A percentile compares a stretch with the other conserved stretches of the same genome.
These are phyloP conservation scores for Pentalonia nigronervosa DNA, from an alignment of 1,140 invertebrate species.

Conservation along the genomic window DNA sequence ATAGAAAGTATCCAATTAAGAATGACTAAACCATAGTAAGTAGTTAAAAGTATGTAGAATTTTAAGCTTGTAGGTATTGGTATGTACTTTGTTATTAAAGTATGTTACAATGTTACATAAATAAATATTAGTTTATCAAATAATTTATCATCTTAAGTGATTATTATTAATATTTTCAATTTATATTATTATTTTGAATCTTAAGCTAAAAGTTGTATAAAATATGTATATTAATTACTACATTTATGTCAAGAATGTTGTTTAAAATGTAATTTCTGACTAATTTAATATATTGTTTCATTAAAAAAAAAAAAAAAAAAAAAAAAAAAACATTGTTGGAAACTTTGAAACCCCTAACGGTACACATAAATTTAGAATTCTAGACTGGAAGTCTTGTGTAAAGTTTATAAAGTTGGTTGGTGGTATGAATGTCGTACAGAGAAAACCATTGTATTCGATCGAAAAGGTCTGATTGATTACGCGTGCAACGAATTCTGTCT, in stretches of 20 bases:
- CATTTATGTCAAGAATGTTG: not conserved
- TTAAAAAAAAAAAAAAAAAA: not conserved
- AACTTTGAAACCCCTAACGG: not conserved
- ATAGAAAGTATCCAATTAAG: not conserved
- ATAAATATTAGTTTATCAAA: not conserved
- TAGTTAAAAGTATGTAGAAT: not conserved
- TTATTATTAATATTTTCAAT: not conserved
- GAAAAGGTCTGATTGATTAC: constrained; percentile 51
- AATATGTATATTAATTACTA: not conserved
- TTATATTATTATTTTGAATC: not conserved
- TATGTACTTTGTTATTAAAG: not conserved
- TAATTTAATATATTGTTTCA: constrained; percentile 14
- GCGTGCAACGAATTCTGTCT: constrained; percentile 40
- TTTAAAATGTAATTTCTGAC: constrained; percentile 24
- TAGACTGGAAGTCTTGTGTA: not conserved
- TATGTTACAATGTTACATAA: not conserved
- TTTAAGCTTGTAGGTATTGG: not conserved
- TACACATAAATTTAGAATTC: constrained; percentile 19
- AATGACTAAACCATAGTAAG: not conserved
- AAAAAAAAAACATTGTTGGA: not conserved
- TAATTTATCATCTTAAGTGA: not conserved
- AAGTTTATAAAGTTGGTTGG: constrained; percentile 45
- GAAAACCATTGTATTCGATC: constrained; percentile 49
- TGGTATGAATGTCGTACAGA: constrained; percentile 33
- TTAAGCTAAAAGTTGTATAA: not conserved